Evolutionary conservation across 1,140 invertebrate genomes (phyloP), one percentile per base, ranked within the genome.

Genomic region (Philotrypesis tridentata): DNA sequence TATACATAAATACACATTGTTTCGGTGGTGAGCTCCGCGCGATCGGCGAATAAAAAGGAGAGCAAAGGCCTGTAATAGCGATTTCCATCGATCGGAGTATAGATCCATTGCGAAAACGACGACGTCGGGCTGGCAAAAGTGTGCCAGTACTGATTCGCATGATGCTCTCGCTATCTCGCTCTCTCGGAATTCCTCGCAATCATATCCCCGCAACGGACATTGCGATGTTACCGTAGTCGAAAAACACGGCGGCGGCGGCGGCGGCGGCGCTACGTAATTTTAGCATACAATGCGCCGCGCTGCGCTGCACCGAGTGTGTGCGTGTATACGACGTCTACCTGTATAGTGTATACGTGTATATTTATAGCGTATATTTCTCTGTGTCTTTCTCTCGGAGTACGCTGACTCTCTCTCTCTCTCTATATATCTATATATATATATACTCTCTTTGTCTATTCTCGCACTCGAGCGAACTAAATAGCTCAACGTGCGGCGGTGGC

Each of bases 201-300:
- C 72, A 74, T 74, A 74, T 74, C 23, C 43, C 43, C 72, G 72
- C 72, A 61, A 74, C 72, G 72, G 72, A 74, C 72, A 74, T 74
- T 74, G 72, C 72, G 72, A 74, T 74, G 72, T 61, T 74, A 31
- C 23, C 72, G 43, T 17, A 25, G 72, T 74, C 72, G 43, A 74
- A 74, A 74, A 74, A 61, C 43, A 31, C 43, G 48, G 25, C n/a
- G 72, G 71, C 61, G 6, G 48, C 48, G 14, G 21, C 48, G 9
- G 9, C 33, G 33, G 33, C 33, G 33, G 33, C 48, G 48, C 48
- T 61, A 61, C 61, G 72, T 74, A 74, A 61, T 48, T 48, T 74
- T 61, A 74, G 61, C 31, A 48, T 73, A 73, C 40, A 23, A 8
- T 8, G 67, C 67, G 29, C 67, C 21, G 67, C 17, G 29, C 31